A percentile compares a stretch with the other conserved stretches of the same genome.
These are phyloP conservation scores for Meleagris gallopavo DNA, from an alignment of 2,113 vertebrate species.

Conservation along the genomic window DNA sequence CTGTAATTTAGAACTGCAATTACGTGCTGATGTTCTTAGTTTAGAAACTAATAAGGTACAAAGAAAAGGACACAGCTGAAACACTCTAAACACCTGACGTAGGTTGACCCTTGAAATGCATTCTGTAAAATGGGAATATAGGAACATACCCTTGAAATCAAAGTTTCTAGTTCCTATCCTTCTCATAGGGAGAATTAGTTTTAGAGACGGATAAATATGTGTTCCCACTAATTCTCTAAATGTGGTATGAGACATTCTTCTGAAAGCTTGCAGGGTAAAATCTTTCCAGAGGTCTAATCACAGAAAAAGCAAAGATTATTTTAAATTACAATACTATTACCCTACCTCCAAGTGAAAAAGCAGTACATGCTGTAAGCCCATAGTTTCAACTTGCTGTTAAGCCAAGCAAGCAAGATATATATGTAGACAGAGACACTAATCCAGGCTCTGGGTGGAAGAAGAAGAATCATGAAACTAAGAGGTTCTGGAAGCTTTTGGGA, in stretches of 20 bases:
- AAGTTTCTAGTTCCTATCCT: background rate
- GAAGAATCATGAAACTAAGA: background rate
- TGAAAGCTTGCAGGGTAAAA: background rate
- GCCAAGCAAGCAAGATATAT: background rate
- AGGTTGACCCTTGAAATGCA: background rate
- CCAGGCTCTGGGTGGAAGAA: background rate
- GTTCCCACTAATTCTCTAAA: background rate
- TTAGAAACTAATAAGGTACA: conserved; percentile 24
- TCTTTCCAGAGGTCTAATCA: background rate
- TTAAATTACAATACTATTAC: background rate
- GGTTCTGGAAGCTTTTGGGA: background rate
- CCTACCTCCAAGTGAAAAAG: background rate
- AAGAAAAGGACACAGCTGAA: conserved; percentile 21
- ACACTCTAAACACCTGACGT: background rate
- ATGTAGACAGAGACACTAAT: background rate
- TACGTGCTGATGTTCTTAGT: conserved; percentile 25
- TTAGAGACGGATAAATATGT: background rate
- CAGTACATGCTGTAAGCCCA: background rate
- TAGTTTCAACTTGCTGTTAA: background rate
- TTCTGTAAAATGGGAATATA: background rate
- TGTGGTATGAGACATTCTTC: background rate
- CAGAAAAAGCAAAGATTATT: background rate
- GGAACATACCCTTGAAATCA: background rate
- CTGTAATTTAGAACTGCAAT: conserved; percentile 52
- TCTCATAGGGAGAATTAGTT: background rate